Evolutionary conservation across 1,140 invertebrate species (phyloP).

Genomic region (Drosophila ogumai): DNA sequence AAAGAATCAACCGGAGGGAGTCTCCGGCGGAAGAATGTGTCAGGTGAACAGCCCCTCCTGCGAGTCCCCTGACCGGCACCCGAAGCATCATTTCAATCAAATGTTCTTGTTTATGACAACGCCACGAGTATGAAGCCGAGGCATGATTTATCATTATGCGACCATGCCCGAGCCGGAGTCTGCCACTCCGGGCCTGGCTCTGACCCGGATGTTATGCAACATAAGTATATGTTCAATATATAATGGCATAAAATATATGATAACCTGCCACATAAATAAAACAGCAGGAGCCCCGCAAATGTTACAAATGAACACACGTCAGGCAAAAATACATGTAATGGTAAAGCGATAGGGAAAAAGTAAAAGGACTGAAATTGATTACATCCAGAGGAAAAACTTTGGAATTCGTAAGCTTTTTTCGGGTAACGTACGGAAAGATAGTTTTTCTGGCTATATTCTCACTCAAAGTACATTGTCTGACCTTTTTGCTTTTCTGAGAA

Average conservation of each 20-base stretch:
- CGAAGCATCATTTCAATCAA: conserved; percentile 67
- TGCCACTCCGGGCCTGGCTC: background rate
- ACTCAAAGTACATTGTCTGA: background rate
- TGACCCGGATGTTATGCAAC: conserved; percentile 59
- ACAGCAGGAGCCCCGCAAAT: conserved; percentile 39
- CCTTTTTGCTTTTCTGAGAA: background rate
- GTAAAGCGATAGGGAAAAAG: conserved; percentile 14
- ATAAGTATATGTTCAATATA: conserved; percentile 77
- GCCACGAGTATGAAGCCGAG: conserved; percentile 24
- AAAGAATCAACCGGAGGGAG: conserved; percentile 16
- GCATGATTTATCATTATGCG: conserved; percentile 74
- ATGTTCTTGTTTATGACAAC: conserved; percentile 73
- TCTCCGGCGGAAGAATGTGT: conserved; percentile 14
- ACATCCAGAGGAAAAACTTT: conserved; percentile 6
- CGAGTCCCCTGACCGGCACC: conserved; percentile 4
- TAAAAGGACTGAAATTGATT: conserved; percentile 16
- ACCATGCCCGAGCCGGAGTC: conserved; percentile 7
- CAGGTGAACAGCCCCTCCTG: conserved; percentile 44
- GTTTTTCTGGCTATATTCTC: background rate
- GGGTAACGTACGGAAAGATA: background rate
- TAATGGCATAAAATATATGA: conserved; percentile 75
- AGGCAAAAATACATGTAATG: conserved; percentile 13
- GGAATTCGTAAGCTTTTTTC: background rate
- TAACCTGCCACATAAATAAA: conserved; percentile 57
- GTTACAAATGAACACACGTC: conserved; percentile 59